Base-by-base conservation (phyloP, 2,888 invertebrate species). In the Amblyteles armatorius region DNA sequence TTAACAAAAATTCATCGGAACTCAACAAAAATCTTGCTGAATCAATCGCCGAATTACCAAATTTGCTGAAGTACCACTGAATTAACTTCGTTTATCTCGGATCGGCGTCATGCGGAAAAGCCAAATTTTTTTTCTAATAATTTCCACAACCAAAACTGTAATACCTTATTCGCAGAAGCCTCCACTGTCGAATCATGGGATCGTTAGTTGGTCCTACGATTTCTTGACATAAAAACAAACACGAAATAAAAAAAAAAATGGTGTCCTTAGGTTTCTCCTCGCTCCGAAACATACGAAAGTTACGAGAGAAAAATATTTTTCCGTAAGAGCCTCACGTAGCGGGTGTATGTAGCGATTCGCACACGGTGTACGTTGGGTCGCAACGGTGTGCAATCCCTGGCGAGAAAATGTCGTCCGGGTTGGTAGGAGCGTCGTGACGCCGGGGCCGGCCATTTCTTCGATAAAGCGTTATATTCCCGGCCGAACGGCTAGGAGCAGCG, bases 381-480 rank as follows among this genome's bases (percentile, higher is more conserved):
- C 65, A 84, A 86, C 76, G 71, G 72, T 80, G 78, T 85, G 79
- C 80, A 84, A 89, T 87, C 69, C 81, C 84, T 88, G 74, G 88
- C 88, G 86, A 87, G 89, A 90, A 91, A 91, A 90, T 88, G 90
- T 91, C 91, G 89, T 89, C 88, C 87, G 88, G 86, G 87, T 89
- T 88, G 89, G 89, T 87, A 87, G 86, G 88, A 89, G 87, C 87
- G 88, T 88, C 88, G 89, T 87, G 74, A 82, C 79, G 79, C 50
- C 55, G 65, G 87, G 89, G 90, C 90, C 92, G 91, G 93, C 93
- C 93, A 93, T 93, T 93, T 92, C 93, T 93, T 93, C 93, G 93
- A 93, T 92, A 91, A 93, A 91, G 91, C 91, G 91, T 93, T 91
- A 84, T 88, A 91, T 91, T 91, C 90, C 90, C 91, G 90, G 88